Base-by-base conservation (phyloP, 1,140 invertebrate genomes). In the Heliconius nattereri region DNA sequence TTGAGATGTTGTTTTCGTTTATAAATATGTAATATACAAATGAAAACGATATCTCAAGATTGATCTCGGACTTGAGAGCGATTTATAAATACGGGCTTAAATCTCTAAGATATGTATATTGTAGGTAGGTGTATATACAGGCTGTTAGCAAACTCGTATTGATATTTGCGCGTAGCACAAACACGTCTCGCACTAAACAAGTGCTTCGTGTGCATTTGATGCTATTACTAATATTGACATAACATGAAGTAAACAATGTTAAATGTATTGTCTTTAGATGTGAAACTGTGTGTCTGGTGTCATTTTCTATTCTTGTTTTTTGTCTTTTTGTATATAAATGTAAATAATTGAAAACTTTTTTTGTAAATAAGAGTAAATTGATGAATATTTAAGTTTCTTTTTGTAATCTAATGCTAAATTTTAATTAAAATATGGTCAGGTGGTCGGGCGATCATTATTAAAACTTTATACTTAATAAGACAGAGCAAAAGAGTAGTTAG, bases 171-270 rank as follows among this genome's bases (percentile, higher is more conserved):
- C 26, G 60, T 66, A 66, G 9, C 60, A 26, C 23, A 66, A 66
- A 66, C 60, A 66, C 60, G 23, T 66, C 60, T 66, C 26, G 60
- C 60, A 66, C 60, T 66, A 66, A 66, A 66, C 60, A 66, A 66
- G 60, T 66, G 60, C 60, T 66, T 26, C 26, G 60, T 29, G 60
- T 66, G 60, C 60, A 29, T 66, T 66, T 66, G 60, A 66, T 66
- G 60, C 60, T 66, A 29, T 66, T 66, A 66, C 23, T 29, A 66
- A 66, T 66, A 66, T 66, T 66, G 60, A 66, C 60, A 66, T 66
- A 26, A 66, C 60, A 29, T 29, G 23, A 66, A 66, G 26, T 29
- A 66, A 66, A 66, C 60, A 66, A 60, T 66, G 60, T 66, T 66
- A 6, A 66, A 29, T 66, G 60, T 66, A 29, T 66, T 26, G 60